Evolutionary conservation across 2,797 vertebrate species (phyloP).

Genomic region (Pantherophis vulpinus): DNA sequence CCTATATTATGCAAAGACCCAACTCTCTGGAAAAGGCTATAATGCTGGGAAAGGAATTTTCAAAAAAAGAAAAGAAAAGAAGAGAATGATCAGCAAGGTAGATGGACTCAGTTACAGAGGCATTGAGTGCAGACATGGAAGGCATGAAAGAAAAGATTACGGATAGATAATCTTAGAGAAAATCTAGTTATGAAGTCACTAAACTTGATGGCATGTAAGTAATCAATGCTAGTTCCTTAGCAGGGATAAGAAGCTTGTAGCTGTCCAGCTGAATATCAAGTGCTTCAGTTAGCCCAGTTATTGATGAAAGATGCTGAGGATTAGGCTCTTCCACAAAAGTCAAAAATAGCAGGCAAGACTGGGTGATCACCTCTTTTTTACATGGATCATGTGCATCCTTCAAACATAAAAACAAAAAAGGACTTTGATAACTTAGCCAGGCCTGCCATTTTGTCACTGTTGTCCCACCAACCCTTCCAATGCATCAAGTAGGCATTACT

Average conservation of each 20-base stretch:
- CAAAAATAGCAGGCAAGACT: background rate
- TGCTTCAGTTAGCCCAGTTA: background rate
- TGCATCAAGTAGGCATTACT: background rate
- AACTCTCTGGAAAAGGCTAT: background rate
- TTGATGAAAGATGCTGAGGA: background rate
- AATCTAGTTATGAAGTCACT: background rate
- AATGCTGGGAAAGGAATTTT: background rate
- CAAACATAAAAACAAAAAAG: background rate
- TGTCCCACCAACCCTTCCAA: background rate
- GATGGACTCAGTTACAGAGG: background rate
- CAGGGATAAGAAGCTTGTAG: background rate
- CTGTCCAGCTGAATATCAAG: background rate
- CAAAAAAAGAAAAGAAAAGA: no score
- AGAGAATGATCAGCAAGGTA: background rate
- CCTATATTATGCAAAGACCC: background rate
- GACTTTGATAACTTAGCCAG: background rate
- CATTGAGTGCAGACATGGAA: background rate
- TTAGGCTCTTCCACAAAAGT: background rate
- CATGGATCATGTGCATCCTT: background rate
- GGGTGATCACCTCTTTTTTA: background rate
- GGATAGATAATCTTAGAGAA: background rate
- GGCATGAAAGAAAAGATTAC: background rate
- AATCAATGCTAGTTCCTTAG: background rate
- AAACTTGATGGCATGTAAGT: background rate
- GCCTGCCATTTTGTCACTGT: background rate